Percentiles rank a stretch among this genome's conserved stretches.
phyloP scores from a whole-genome alignment of 2,113 vertebrate genomes.

The Cyrtonyx montezumae region DNA sequence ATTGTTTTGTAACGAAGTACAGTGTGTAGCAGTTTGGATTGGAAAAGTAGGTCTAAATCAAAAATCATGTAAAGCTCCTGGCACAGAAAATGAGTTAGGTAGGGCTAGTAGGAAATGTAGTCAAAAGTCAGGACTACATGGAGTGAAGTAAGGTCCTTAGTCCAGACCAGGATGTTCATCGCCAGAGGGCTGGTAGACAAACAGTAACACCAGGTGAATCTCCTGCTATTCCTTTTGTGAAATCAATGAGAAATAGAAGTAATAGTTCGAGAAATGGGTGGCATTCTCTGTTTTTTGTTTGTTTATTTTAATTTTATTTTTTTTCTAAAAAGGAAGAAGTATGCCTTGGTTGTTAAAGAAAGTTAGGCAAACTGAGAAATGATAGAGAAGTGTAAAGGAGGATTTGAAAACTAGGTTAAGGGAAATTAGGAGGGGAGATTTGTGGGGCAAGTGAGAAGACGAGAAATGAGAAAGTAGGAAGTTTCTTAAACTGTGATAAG shows the following conservation, averaged over 20 bases:
- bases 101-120: background rate
- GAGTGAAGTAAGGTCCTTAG: background rate
- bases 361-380: background rate
- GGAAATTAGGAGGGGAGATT: background rate
- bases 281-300: background rate
- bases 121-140: background rate
- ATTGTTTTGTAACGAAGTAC: background rate
- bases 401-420: background rate
- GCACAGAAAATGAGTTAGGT: background rate
- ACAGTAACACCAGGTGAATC: background rate
- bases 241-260: background rate
- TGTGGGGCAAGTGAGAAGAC: background rate
- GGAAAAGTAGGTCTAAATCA: background rate
- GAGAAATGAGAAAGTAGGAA: background rate
- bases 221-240: background rate
- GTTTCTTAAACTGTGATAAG: background rate
- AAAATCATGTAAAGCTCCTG: background rate
- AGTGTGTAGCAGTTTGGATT: slow-evolving; percentile 2
- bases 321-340: background rate
- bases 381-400: background rate
- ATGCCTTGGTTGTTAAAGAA: background rate
- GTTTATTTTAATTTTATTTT: too few species aligned
- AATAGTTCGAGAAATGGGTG: background rate
- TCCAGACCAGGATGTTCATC: background rate
- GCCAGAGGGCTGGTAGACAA: background rate